phyloP scores from a whole-genome alignment of 2,888 invertebrate species.

The Leistus spinibarbis region DNA sequence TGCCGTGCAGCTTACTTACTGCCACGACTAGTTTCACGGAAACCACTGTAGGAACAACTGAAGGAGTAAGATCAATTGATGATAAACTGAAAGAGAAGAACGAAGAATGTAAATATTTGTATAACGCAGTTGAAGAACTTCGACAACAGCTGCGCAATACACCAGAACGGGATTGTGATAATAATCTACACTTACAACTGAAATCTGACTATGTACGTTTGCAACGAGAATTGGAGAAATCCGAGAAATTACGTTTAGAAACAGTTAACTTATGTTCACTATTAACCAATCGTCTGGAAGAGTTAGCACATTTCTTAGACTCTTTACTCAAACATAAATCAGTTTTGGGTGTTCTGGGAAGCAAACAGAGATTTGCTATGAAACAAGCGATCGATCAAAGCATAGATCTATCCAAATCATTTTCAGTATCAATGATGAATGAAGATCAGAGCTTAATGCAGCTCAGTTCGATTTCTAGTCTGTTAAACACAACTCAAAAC shows the following conservation, averaged over 20 bases:
- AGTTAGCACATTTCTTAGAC: constrained; percentile 69
- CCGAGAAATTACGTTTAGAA: constrained; percentile 55
- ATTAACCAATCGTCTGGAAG: constrained; percentile 67
- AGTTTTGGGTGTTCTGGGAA: constrained; percentile 61
- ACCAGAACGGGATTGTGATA: constrained; percentile 45
- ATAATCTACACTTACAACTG: constrained; percentile 43
- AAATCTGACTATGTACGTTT: constrained; percentile 47
- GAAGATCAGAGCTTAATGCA: constrained; percentile 60
- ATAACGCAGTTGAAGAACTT: constrained; percentile 46
- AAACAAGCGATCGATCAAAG: constrained; percentile 63
- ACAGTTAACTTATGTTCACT: constrained; percentile 58
- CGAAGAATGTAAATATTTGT: constrained; percentile 51
- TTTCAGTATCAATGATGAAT: constrained; percentile 56
- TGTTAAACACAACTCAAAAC: constrained; percentile 52
- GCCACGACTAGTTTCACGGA: neutral
- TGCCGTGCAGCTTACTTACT: constrained; percentile 14
- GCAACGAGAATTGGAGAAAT: constrained; percentile 51
- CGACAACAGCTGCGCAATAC: constrained; percentile 44
- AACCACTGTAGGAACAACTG: constrained; percentile 20
- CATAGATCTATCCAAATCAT: constrained; percentile 61
- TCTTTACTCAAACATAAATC: constrained; percentile 67
- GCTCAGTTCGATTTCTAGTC: constrained; percentile 58
- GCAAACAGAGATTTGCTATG: constrained; percentile 60
- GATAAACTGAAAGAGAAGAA: constrained; percentile 48
- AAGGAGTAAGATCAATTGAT: constrained; percentile 46